Base-by-base conservation (phyloP, 2,888 invertebrate genomes). In the Galerucella nymphaeae region DNA sequence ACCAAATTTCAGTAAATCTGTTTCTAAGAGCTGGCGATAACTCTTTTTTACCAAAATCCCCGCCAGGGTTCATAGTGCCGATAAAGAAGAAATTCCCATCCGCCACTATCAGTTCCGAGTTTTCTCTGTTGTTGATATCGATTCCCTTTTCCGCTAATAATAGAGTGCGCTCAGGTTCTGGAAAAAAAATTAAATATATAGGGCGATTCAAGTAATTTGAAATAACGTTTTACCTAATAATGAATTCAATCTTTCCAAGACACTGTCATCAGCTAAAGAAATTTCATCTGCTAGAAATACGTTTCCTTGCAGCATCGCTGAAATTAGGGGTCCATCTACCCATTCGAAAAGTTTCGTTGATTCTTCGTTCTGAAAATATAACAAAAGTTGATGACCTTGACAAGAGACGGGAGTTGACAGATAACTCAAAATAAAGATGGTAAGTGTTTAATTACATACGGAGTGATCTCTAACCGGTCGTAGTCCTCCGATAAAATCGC, bases 41-140 rank as follows among this genome's bases (percentile, higher is more conserved):
- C 89, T 99, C 99, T 85, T 99, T 99, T 85, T 99, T 99, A 3
- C 99, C 99, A 85, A 96, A 99, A 89, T 99, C 99, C 0, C 99
- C 99, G 13, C 99, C 98, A 9, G 99, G 99, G 88, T 99, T 99
- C 99, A 99, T 99, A 0, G 99, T 99, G 2, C 96, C 97, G 72
- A 99, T 90, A 82, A 99, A 95, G 80, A 95, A 93, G 84, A 99
- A 99, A 11, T 91, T 90, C 8, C 90, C 85, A 70, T 89, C 82
- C 0, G 94, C 94, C 0, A 91, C 90, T 57, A 93, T 89, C 3
- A 93, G 88, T 42, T 89, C 89, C 0, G 85, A 82, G 82, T 87
- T 89, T 72, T 88, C 88, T 85, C 69, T 71, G 76, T 85, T 87
- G 87, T 81, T 88, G 87, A 90, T 83, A 63, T 89, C 91, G 69